Evolutionary conservation across 2,888 invertebrate species (phyloP), one percentile per base, ranked within the genome.

Genomic region (Leucophora obtusa): DNA sequence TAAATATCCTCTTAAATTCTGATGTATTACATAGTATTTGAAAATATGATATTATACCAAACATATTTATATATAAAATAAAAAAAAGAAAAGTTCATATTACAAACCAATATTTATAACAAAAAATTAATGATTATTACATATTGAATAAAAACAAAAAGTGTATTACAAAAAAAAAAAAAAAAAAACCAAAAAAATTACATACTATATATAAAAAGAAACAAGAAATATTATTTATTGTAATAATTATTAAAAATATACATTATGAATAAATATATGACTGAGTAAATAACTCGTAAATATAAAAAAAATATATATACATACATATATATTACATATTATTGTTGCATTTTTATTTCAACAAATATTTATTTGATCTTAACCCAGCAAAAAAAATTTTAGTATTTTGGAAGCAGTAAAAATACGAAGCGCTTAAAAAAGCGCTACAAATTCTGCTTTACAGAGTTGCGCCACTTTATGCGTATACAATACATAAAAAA

Each of bases 201-300:
- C 69, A 53, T 38, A 66, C 43, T 72, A 68, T 63, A 76, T 33
- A 35, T 59, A 71, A 33, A 79, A 69, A 72, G 35, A 43, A 73
- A 73, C 38, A 35, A 51, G 28, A 69, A 74, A 69, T 74, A 79
- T 79, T 79, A 74, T 74, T 65, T 74, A 74, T 82, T 83, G 77
- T 80, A 74, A 83, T 78, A 79, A 80, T 80, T 75, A 69, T 76
- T 72, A 81, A 72, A 82, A 80, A 76, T 79, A 77, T 82, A 82
- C 78, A 83, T 83, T 78, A 82, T 75, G 76, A 79, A 76, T 81
- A 75, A 83, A 84, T 84, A 86, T 86, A 88, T 86, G 89, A 89
- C 88, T 89, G 89, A 89, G 89, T 86, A 86, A 85, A 84, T 82
- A 87, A 88, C 89, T 89, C 89, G 85, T 85, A 83, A 87, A 86